Base-by-base conservation (phyloP, 2,797 vertebrate genomes). In the Chrysocyon brachyurus region DNA sequence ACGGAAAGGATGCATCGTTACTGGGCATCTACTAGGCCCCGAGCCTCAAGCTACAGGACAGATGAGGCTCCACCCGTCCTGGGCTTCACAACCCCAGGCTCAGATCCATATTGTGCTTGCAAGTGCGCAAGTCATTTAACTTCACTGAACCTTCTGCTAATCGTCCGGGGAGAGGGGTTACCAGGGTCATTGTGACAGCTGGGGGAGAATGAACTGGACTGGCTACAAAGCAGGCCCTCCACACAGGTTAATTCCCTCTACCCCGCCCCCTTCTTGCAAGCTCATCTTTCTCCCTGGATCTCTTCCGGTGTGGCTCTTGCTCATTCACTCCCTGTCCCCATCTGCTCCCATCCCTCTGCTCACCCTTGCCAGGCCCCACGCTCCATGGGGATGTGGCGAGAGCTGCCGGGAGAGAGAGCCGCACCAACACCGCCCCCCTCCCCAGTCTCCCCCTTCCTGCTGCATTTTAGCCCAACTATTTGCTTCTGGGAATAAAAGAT, bases 61-160 rank as follows among this genome's bases (percentile, higher is more conserved):
- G 28, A 59, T 0, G 6, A 5, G n/a, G 66, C n/a, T 24, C 31
- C 54, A 64, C n/a, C 49, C 9, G 0, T 1, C 2, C 3, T 0
- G 14, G 1, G 22, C 59, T 59, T 61, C 70, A 16, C 11, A 36
- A 16, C 12, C 16, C 14, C 21, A 57, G 26, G 9, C 40, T 78
- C 1, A 2, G 40, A 36, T 8, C 54, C 28, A 1, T 1, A 12
- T 12, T 46, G 49, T 40, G 0, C 52, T 46, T 26, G 56, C 61
- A 52, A 2, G 40, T 49, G 82, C 56, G n/a, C 70, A 59, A 57
- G 49, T 61, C n/a, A 3, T 33, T 94, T 9, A 57, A 54, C 33
- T n/a, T 56, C 1, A 0, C 36, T 22, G 31, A 85, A 12, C 68
- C 87, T 82, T 21, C 9, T 6, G 17, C 8, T 52, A 12, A n/a